Conservation (phyloP, 1,140 invertebrate genomes). For the Marisa cornuarietis region DNA sequence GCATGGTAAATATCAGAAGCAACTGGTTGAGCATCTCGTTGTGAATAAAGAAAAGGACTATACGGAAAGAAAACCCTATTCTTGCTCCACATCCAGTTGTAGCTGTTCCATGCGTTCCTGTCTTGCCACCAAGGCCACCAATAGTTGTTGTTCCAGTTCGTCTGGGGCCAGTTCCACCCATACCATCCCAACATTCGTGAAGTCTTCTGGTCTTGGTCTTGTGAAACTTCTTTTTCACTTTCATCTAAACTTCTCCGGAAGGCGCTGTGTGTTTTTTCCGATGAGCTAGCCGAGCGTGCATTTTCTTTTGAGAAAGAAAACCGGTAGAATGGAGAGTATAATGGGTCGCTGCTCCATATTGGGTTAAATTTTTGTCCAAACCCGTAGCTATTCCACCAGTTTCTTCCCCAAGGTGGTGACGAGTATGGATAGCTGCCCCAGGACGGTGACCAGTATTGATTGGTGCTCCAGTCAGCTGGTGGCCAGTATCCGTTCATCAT, state of each 20-base stretch:
- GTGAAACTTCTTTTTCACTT: not conserved
- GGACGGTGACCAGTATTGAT: too few relatives aligned
- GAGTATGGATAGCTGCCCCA: too few relatives aligned
- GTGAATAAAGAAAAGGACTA: too few relatives aligned
- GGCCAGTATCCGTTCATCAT: too few relatives aligned
- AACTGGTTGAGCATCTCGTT: not conserved
- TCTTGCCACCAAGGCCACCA: too few relatives aligned
- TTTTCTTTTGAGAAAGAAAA: not conserved
- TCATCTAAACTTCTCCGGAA: not conserved
- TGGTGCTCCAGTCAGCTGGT: not conserved
- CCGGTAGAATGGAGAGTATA: not conserved
- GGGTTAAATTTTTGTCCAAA: not conserved
- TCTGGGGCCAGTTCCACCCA: slow-evolving; percentile 5
- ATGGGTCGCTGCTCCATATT: not conserved
- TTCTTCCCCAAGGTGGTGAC: too few relatives aligned
- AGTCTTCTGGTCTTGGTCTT: not conserved
- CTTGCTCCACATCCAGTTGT: slow-evolving; percentile 16
- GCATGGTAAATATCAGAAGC: not conserved
- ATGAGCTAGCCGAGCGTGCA: not conserved
- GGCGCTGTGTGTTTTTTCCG: not conserved
- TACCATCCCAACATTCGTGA: not conserved
- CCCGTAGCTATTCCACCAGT: not conserved
- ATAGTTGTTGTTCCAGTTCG: not conserved
- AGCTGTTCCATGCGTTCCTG: slow-evolving; percentile 10
- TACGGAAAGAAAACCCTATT: not conserved